A percentile compares a stretch with the other conserved stretches of the same genome.
Conservation (phyloP, 2,888 invertebrate species). For the Meteorus colon region DNA sequence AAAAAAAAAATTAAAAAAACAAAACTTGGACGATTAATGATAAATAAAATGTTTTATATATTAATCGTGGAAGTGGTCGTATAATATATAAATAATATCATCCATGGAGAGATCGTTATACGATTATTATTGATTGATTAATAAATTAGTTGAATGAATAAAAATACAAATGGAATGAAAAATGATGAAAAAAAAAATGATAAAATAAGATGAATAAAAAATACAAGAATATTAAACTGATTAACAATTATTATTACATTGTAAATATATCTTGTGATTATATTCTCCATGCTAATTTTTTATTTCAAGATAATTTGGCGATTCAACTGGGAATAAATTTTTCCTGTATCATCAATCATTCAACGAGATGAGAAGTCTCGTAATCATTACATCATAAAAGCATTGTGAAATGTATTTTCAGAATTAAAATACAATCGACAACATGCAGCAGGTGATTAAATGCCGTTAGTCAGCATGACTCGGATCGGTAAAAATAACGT, state of each 20-base stretch:
- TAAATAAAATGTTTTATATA: conserved; percentile 23
- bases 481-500: too few relatives aligned
- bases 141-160: conserved; percentile 54
- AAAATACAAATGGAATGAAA: conserved; percentile 44
- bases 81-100: conserved; percentile 63
- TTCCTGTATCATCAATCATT: conserved; percentile 74
- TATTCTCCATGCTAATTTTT: conserved; percentile 75
- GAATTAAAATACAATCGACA: too few relatives aligned
- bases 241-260: conserved; percentile 70
- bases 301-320: conserved; percentile 73
- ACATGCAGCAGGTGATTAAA: too few relatives aligned
- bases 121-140: conserved; percentile 65
- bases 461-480: too few relatives aligned
- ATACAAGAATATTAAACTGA: conserved; percentile 51
- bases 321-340: conserved; percentile 75
- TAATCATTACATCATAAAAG: neutral
- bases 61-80: conserved; percentile 53
- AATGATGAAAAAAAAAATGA: conserved; percentile 51
- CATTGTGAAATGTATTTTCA: too few relatives aligned
- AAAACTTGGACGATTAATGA: conserved; percentile 32
- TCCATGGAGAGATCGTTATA: conserved; percentile 63
- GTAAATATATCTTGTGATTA: conserved; percentile 76
- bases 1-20: neutral
- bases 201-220: conserved; percentile 51
- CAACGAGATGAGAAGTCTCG: neutral